Evolutionary conservation across 2,113 vertebrate species (phyloP), one percentile per base, ranked within the genome.

Genomic region (Cyanoramphus novaezelandiae): DNA sequence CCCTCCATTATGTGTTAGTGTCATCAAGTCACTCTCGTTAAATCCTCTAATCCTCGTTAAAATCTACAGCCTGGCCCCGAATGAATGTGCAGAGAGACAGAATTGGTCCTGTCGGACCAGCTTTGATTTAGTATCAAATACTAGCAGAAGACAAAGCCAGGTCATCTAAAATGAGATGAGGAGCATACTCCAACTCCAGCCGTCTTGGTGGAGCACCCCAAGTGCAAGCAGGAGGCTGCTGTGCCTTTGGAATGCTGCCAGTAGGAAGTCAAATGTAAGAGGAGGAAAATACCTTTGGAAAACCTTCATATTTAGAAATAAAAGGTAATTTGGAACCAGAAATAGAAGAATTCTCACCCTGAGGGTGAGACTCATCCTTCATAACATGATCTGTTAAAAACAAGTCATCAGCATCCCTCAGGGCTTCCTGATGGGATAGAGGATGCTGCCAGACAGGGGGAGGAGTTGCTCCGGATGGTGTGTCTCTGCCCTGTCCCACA

Each of bases 51-150:
- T 91, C 72, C 75, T 72, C 21, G 43, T 86, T 86, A 44, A 92
- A 89, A 82, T 74, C 83, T 93, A 3, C 89, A 92, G 83, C 89
- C 57, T 91, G 14, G 4, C 86, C 77, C 44, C 23, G 76, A 91
- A 71, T 72, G 60, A 81, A 69, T 89, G 93, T 95, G 96, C 11
- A 5, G 95, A 94, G 92, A 95, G 91, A 72, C 39, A 21, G 71
- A 86, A 95, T 91, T 92, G 86, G 77, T 93, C 95, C 86, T 91
- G 64, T 81, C 95, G 86, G 62, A 75, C 57, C 81, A 28, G 52
- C 89, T 92, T 68, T 68, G 69, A 86, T 93, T 93, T 93, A 93
- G 16, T 67, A 4, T 53, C 55, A 3, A 9, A 23, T 57, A 57
- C 13, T n/a, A 59, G 70, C 24, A 62, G 84, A 74, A 76, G 59